Conservation (phyloP, 2,888 invertebrate species). For the Alviniconcha strummeri region DNA sequence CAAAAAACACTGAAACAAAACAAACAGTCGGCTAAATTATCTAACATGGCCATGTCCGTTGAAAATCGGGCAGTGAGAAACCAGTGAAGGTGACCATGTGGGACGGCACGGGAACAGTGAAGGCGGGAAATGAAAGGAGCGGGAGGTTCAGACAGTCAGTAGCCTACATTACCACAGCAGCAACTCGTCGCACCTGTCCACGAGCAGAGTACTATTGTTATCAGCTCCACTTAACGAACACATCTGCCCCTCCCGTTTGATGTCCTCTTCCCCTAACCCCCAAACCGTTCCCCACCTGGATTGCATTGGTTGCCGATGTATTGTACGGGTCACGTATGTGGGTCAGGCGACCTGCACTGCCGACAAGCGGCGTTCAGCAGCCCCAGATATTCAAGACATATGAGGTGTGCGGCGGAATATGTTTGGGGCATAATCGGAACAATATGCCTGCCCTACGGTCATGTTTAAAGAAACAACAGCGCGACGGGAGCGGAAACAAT, state of each 20-base stretch:
- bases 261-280: not conserved
- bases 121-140: too few species aligned
- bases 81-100: too few species aligned
- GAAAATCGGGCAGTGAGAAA: too few species aligned
- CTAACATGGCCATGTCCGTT: too few species aligned
- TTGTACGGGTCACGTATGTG: not conserved
- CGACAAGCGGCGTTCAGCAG: constrained; percentile 4
- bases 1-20: not conserved
- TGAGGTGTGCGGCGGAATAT: not conserved
- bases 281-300: not conserved
- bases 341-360: not conserved
- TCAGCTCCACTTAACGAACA: not conserved
- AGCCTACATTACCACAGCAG: too few species aligned
- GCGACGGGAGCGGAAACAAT: not conserved
- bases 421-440: constrained; percentile 6
- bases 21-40: too few species aligned
- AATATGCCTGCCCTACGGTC: not conserved
- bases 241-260: not conserved
- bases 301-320: not conserved
- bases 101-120: too few species aligned
- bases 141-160: too few species aligned
- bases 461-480: not conserved
- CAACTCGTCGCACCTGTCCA: too few species aligned
- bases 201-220: too few species aligned
- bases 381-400: constrained; percentile 2